Conservation (phyloP, 2,888 invertebrate species). For the Callinectes sapidus region DNA sequence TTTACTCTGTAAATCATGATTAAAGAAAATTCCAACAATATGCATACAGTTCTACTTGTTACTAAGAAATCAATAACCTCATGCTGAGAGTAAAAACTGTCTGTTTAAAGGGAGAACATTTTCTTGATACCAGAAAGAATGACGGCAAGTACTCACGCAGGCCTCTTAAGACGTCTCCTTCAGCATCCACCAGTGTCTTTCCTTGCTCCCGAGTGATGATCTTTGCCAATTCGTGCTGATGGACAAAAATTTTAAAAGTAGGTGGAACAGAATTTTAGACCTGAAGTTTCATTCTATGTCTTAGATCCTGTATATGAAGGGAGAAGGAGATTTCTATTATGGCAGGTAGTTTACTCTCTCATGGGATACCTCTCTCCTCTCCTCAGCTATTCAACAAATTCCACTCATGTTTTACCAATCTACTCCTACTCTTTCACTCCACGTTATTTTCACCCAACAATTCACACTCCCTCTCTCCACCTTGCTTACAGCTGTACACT, state of each 20-base stretch:
- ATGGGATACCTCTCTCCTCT: neutral
- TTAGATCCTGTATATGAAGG: neutral
- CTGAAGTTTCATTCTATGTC: neutral
- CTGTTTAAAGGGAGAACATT: too few relatives aligned
- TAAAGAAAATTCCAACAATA: neutral
- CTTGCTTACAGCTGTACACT: neutral
- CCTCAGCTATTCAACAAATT: neutral
- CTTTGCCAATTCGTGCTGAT: constrained; percentile 87
- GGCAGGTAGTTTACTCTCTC: neutral
- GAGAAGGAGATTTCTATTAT: neutral
- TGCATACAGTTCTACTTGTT: neutral
- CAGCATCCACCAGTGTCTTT: constrained; percentile 96
- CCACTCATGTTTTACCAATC: neutral
- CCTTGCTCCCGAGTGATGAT: constrained; percentile 97
- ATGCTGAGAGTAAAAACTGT: neutral
- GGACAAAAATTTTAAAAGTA: constrained; percentile 5
- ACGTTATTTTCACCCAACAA: neutral
- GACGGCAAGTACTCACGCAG: constrained; percentile 85
- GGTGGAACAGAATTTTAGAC: neutral
- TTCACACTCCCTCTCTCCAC: neutral
- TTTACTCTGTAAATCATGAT: neutral
- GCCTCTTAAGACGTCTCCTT: constrained; percentile 97
- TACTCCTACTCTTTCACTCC: neutral
- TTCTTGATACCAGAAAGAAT: neutral
- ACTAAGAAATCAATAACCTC: neutral